Evolutionary conservation across 2,113 vertebrate species (phyloP).

Genomic region (Paratilapia polleni): DNA sequence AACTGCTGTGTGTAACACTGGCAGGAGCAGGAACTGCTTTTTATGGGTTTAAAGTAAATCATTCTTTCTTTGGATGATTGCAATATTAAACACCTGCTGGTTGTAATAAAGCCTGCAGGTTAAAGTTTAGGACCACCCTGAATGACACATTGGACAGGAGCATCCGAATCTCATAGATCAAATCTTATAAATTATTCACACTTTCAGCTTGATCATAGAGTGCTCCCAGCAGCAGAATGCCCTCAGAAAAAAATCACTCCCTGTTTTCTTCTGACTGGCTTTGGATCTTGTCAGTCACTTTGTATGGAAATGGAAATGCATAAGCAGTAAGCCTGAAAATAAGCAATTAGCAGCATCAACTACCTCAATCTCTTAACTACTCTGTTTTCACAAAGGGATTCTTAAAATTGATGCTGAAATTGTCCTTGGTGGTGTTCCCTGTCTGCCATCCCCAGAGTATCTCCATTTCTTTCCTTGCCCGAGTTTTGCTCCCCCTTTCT

Average conservation of each 20-base stretch:
- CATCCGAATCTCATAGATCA: constrained; percentile 33
- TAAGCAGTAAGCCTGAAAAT: constrained; percentile 67
- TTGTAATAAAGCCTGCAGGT: constrained; percentile 4
- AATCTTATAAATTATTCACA: constrained; percentile 46
- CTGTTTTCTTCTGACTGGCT: constrained; percentile 32
- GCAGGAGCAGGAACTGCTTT: background rate
- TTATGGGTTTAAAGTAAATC: constrained; percentile 44
- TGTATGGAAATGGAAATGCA: constrained; percentile 58
- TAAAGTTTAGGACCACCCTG: constrained; percentile 19
- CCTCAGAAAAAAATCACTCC: constrained; percentile 3
- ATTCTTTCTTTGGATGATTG: constrained; percentile 30
- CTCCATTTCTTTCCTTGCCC: background rate
- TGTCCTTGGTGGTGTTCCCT: constrained; percentile 65
- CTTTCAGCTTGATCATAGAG: constrained; percentile 30
- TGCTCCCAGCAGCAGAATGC: constrained; percentile 3
- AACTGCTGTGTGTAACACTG: background rate
- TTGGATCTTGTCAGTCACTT: constrained; percentile 45
- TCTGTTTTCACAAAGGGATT: constrained; percentile 31
- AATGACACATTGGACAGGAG: constrained; percentile 2
- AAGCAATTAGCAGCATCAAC: constrained; percentile 66
- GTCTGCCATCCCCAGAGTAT: constrained; percentile 41
- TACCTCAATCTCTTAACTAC: constrained; percentile 31
- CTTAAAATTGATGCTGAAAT: constrained; percentile 48
- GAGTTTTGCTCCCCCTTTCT: constrained; percentile 4
- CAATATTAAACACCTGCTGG: constrained; percentile 38